Evolutionary conservation across 2,888 invertebrate species (phyloP), one percentile per base, ranked within the genome.

Genomic region (Nomada flava): DNA sequence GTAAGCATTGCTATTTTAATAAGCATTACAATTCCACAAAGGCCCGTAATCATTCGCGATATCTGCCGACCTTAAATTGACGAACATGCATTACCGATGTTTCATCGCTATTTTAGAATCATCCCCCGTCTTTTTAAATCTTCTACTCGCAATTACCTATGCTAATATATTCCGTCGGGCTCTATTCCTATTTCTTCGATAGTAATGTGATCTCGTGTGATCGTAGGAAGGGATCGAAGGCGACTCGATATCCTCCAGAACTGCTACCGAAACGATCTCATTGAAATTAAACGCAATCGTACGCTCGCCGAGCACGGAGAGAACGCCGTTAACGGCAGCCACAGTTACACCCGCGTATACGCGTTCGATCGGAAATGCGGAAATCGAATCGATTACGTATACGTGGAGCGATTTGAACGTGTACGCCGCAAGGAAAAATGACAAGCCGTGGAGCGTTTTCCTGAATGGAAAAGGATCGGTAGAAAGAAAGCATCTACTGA

Each of bases 351-450:
- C 47, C 9, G 18, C 4, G 57, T 23, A 26, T 29, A 23, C 52
- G 9, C 57, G 23, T 42, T 20, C 63, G 7, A 2, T 23, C 11
- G 59, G 20, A 29, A 55, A 57, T 20, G 9, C n/a, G 0, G 57
- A 42, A n/a, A 57, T n/a, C 62, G 84, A 86, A 26, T 77, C 94
- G 73, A 94, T 97, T 79, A 96, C 96, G 0, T 97, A 97, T 94
- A 96, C 97, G 5, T 97, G 97, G 97, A 96, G 96, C 65, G 96
- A 96, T 83, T 94, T 98, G 85, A 97, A 97, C 92, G 97, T 97
- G 0, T 97, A 96, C 90, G 95, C 91, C 9, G 89, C 96, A 13
- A 95, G 95, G 15, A 95, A 95, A 77, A 95, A 95, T 83, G 94
- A 90, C 20, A 86, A 90, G 87, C 80, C 88, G 9, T 91, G 89